Base-by-base conservation (phyloP, 2,113 vertebrate species). In the Lucifuga dentata region DNA sequence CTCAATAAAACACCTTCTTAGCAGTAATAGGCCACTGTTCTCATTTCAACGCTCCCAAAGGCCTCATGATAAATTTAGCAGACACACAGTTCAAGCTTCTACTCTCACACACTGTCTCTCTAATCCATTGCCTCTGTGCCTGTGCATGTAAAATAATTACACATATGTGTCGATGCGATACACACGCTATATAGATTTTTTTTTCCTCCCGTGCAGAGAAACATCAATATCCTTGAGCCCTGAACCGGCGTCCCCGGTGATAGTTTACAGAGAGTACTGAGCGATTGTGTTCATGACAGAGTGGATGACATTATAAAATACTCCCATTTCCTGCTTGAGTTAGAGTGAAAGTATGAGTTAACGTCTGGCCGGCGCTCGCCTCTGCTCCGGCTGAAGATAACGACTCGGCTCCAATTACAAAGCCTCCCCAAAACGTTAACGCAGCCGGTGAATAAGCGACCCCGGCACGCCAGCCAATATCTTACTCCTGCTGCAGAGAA, bases 1-100 rank as follows among this genome's bases (percentile, higher is more conserved):
- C 94, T 94, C 94, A 94, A 93, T 95, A 97, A 95, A 96, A 97
- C 93, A 95, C 94, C 94, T 95, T 95, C 93, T 95, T 91, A 95
- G 93, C 93, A 92, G 93, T 93, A 95, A 94, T 91, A 93, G 94
- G 91, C 94, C 95, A 95, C 95, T 90, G 91, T 93, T 95, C 93
- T 95, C 90, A 88, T 94, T 94, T 95, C 95, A 95, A 49, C 85
- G 76, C 91, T 96, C 95, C 95, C 95, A 88, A 80, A 93, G 95
- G 95, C 92, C 95, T 94, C 88, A 91, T 89, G 92, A 95, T 92
- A 91, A 94, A 94, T 95, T 95, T 94, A 95, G 92, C 94, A 95
- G 93, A 93, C 91, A 76, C 83, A 93, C 92, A 93, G 91, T 93
- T 93, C 91, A 92, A 90, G 92, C 88, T 84, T 91, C 81, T 85